Evolutionary conservation across 2,113 vertebrate genomes (phyloP).

Genomic region (Casuarius casuarius): DNA sequence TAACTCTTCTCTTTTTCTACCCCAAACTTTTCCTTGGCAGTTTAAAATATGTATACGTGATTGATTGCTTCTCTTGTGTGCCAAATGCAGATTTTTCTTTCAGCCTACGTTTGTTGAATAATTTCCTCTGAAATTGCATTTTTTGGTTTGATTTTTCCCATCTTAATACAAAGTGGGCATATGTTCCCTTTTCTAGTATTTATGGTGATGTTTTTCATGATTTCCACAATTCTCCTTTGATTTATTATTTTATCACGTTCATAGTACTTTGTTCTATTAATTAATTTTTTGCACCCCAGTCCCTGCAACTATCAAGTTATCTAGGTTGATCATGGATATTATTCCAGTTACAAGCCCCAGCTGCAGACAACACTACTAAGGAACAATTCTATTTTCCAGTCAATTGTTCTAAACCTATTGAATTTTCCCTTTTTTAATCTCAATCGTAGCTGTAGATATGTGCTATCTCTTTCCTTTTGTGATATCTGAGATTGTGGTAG

Average conservation of each 20-base stretch:
- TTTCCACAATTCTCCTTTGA: background rate
- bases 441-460: background rate
- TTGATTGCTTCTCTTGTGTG: background rate
- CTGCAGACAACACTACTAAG: background rate
- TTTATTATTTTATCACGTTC: background rate
- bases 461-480: background rate
- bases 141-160: background rate
- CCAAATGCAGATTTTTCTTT: background rate
- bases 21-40: background rate
- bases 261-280: background rate
- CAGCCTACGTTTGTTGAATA: background rate
- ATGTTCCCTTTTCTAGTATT: background rate
- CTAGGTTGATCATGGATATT: accelerated
- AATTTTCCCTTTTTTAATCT: background rate
- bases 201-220: background rate
- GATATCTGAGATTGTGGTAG: background rate
- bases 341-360: background rate
- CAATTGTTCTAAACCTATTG: background rate
- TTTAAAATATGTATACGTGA: background rate
- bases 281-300: background rate
- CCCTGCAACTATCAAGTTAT: background rate
- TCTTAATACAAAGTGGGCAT: background rate
- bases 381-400: background rate
- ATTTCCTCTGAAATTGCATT: background rate
- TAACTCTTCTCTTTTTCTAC: background rate